A percentile compares a stretch with the other conserved stretches of the same genome.
These are phyloP conservation scores for Wiebesia pumilae DNA, from an alignment of 1,140 invertebrate species.

Conservation along the genomic window DNA sequence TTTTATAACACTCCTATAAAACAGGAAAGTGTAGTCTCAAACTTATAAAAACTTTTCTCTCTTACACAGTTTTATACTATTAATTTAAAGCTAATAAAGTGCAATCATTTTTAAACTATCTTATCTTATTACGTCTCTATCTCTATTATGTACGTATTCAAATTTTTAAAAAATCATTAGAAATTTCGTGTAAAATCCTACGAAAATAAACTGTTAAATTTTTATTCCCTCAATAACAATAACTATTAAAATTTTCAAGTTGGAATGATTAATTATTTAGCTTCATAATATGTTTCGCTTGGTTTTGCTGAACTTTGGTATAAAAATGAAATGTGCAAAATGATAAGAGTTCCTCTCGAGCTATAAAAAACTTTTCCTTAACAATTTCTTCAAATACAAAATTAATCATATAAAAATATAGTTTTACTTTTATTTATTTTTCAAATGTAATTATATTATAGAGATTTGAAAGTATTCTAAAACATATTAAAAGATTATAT, in stretches of 20 bases:
- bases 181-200: neutral
- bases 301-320: too few species aligned
- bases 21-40: neutral
- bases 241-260: neutral
- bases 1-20: neutral
- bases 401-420: too few species aligned
- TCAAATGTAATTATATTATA: too few species aligned
- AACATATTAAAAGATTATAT: too few species aligned
- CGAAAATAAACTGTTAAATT: neutral
- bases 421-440: too few species aligned
- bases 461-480: too few species aligned
- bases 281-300: too few species aligned
- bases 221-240: neutral
- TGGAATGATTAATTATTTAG: too few species aligned
- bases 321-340: too few species aligned
- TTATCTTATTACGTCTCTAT: neutral
- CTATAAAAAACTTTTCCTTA: too few species aligned
- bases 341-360: too few species aligned
- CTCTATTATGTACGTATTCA: neutral
- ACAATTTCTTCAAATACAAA: too few species aligned
- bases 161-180: neutral
- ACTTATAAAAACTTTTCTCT: conserved; percentile 25
- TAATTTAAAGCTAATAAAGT: conserved; percentile 30
- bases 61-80: neutral
- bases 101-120: neutral